A percentile compares a stretch with the other conserved stretches of the same genome.
Evolutionary conservation across 1,140 invertebrate genomes (phyloP).

Genomic region (Kradibia gibbosae): DNA sequence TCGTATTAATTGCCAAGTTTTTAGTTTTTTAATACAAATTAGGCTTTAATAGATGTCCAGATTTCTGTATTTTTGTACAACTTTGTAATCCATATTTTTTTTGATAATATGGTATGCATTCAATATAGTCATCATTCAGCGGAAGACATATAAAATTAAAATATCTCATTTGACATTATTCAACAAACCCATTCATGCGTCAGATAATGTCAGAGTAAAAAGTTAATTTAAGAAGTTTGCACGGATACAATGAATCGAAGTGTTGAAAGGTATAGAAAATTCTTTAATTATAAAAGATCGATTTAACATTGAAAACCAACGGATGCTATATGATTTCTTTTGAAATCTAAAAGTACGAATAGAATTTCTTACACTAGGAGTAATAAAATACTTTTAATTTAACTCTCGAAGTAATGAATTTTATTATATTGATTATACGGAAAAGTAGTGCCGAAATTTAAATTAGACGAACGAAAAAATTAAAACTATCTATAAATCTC

Average conservation of each 20-base stretch:
- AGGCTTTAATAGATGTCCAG: too few species aligned
- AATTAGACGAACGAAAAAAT: too few species aligned
- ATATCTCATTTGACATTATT: not conserved
- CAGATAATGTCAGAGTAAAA: not conserved
- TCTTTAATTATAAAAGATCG: not conserved
- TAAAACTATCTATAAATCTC: too few species aligned
- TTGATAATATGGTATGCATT: too few species aligned
- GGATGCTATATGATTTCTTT: not conserved
- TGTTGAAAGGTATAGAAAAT: not conserved
- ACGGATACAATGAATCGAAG: not conserved
- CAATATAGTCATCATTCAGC: not conserved
- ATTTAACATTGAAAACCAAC: not conserved
- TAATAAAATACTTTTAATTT: not conserved
- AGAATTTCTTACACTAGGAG: not conserved
- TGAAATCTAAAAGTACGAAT: not conserved
- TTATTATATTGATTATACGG: too few species aligned
- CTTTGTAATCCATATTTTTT: not conserved
- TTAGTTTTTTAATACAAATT: too few species aligned
- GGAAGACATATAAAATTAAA: not conserved
- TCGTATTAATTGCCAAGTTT: too few species aligned
- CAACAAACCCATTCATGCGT: not conserved
- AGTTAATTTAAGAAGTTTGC: not conserved
- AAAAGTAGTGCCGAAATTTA: too few species aligned
- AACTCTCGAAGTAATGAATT: not conserved
- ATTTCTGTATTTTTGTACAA: too few species aligned